Base-by-base conservation (phyloP, 1,140 invertebrate genomes). In the Drosophila pseudoananassae region DNA sequence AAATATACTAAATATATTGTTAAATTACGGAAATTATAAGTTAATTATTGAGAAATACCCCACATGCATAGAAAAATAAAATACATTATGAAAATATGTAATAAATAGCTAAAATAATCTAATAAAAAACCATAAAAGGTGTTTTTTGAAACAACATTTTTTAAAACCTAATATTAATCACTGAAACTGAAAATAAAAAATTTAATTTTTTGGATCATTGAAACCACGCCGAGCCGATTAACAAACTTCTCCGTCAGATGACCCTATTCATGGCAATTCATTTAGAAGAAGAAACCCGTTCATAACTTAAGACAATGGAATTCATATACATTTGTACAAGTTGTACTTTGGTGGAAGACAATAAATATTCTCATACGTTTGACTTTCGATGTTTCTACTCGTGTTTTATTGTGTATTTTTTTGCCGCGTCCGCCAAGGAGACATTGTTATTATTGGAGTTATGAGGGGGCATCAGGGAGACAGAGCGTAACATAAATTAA, bases 291-390 rank as follows among this genome's bases (percentile, higher is more conserved):
- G 15, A 43, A 46, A 66, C 63, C 33, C 63, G 59, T 65, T 66
- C 64, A 66, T 65, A 66, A 66, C 46, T 66, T 66, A 66, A 66
- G 64, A 66, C 63, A 66, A 66, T 66, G 63, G 66, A 71, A 71
- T 71, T 69, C 53, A 71, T 69, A 71, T 70, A 70, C 63, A 69
- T 71, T 70, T 56, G 52, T 68, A 70, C 66, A 66, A 66, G 63
- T 64, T 66, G 63, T 66, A 64, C 63, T 66, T 66, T 70, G 40
- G 61, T 68, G 63, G 51, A 70, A 58, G 68, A 50, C 68, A 69
- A 71, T 71, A 69, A 71, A 69, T 69, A 70, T 57, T 69, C 64
- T 69, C 64, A 71, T 71, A 33, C 68, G 68, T 50, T 68, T 36
- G 64, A 70, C 52, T 58, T 70, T 55, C 51, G 46, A 70, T 71